A percentile compares a stretch with the other conserved stretches of the same genome.
Evolutionary conservation across 2,888 invertebrate species (phyloP).

Genomic region (Byasa hedistus): DNA sequence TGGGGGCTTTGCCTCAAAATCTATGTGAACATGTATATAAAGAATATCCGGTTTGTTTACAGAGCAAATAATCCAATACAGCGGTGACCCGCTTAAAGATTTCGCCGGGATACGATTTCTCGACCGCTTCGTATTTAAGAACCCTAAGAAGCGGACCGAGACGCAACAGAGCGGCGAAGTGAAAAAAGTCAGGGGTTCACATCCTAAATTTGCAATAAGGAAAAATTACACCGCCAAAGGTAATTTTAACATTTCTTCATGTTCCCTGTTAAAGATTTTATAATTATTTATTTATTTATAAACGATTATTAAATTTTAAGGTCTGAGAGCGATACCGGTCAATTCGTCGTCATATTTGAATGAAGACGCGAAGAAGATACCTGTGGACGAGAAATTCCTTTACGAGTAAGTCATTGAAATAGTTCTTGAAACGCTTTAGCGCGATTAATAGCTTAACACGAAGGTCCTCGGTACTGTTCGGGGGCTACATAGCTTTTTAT

Average conservation of each 20-base stretch:
- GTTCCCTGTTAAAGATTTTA: neutral
- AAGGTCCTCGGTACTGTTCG: too few species aligned
- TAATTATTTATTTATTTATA: conserved; percentile 2
- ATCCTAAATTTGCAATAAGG: conserved; percentile 82
- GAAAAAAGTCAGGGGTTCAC: conserved; percentile 77
- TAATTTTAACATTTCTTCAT: conserved; percentile 26
- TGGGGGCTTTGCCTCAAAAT: too few species aligned
- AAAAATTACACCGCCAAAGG: conserved; percentile 87
- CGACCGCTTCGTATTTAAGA: conserved; percentile 97
- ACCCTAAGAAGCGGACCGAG: conserved; percentile 84
- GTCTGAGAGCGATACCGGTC: conserved; percentile 83
- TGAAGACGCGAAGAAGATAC: conserved; percentile 85
- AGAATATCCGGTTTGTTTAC: conserved; percentile 14
- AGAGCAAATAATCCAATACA: conserved; percentile 89
- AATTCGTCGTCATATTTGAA: conserved; percentile 85
- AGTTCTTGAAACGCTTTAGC: neutral
- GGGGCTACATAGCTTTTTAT: too few species aligned
- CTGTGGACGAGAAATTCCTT: conserved; percentile 93
- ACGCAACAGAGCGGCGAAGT: conserved; percentile 59
- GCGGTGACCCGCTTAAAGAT: conserved; percentile 96
- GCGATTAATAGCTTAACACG: too few species aligned
- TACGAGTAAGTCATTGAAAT: conserved; percentile 79
- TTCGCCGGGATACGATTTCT: conserved; percentile 94
- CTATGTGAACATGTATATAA: too few species aligned
- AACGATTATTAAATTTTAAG: conserved; percentile 41